Conservation (phyloP, 2,888 invertebrate genomes). For the Acanthococcus lagerstroemiae region DNA sequence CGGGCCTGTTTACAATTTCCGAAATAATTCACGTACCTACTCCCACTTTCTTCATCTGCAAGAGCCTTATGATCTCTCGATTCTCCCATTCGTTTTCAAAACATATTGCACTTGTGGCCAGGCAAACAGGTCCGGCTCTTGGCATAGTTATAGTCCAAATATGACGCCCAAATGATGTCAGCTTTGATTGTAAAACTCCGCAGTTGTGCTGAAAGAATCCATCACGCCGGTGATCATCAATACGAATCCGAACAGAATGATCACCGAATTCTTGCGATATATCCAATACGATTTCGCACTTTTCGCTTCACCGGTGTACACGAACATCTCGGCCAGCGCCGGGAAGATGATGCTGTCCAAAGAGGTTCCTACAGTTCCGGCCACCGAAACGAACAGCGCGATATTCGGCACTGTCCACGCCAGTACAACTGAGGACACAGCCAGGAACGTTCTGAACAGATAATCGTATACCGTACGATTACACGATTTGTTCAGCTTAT, state of each 20-base stretch:
- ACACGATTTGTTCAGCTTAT: conserved; percentile 51
- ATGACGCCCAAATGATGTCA: too few relatives aligned
- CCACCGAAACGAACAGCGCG: conserved; percentile 57
- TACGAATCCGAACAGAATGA: conserved; percentile 1
- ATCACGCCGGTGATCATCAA: conserved; percentile 1
- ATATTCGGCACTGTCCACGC: conserved; percentile 77
- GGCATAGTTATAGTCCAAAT: too few relatives aligned
- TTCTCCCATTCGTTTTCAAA: too few relatives aligned
- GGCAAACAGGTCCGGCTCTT: too few relatives aligned
- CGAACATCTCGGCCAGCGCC: conserved; percentile 73
- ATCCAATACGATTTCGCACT: not conserved
- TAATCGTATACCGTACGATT: conserved; percentile 59
- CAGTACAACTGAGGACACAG: conserved; percentile 56
- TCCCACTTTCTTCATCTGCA: too few relatives aligned
- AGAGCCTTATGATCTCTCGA: too few relatives aligned
- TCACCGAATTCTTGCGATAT: not conserved
- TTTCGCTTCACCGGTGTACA: conserved; percentile 54
- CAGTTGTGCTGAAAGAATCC: too few relatives aligned
- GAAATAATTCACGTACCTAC: too few relatives aligned
- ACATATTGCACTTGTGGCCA: too few relatives aligned
- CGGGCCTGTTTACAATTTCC: too few relatives aligned
- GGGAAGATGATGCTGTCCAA: conserved; percentile 83
- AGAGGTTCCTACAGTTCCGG: conserved; percentile 79
- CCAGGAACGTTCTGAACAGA: conserved; percentile 60
- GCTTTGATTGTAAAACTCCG: too few relatives aligned